Evolutionary conservation across 2,113 vertebrate genomes (phyloP).

Genomic region (Austrofundulus limnaeus): DNA sequence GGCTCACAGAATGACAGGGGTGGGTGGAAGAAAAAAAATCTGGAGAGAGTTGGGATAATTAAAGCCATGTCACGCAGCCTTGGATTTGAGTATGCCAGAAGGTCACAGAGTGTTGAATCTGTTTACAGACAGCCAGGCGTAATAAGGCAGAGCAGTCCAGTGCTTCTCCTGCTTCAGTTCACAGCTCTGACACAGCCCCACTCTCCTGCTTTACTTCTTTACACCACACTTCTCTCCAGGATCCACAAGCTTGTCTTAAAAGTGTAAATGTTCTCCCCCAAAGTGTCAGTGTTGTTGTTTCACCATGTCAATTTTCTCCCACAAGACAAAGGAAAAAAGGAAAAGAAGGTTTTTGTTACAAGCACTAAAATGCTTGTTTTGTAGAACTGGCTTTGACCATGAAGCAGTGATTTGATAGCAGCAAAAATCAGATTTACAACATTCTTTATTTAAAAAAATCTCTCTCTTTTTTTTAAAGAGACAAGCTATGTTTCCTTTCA

Average conservation of each 20-base stretch:
- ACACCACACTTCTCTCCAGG: conserved; percentile 19
- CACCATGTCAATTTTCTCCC: neutral
- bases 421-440: too few species aligned
- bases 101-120: conserved; percentile 59
- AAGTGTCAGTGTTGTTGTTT: conserved; percentile 8
- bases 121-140: conserved; percentile 61
- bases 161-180: conserved; percentile 21
- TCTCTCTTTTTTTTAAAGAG: neutral
- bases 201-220: conserved; percentile 1
- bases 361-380: neutral
- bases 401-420: neutral
- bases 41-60: conserved; percentile 49
- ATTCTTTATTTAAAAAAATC: too few species aligned
- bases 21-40: neutral
- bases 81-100: conserved; percentile 64
- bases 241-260: conserved; percentile 4
- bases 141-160: conserved; percentile 49
- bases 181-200: conserved; percentile 6
- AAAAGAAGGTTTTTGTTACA: neutral
- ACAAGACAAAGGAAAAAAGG: neutral
- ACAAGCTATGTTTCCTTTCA: neutral
- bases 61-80: conserved; percentile 47
- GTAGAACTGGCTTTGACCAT: neutral
- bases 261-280: conserved; percentile 17
- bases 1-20: conserved; percentile 10